Evolutionary conservation across 30 jellyfish, hydroid and myxozoan species (phyloP).

Genomic region (Nemopilema nomurai): DNA sequence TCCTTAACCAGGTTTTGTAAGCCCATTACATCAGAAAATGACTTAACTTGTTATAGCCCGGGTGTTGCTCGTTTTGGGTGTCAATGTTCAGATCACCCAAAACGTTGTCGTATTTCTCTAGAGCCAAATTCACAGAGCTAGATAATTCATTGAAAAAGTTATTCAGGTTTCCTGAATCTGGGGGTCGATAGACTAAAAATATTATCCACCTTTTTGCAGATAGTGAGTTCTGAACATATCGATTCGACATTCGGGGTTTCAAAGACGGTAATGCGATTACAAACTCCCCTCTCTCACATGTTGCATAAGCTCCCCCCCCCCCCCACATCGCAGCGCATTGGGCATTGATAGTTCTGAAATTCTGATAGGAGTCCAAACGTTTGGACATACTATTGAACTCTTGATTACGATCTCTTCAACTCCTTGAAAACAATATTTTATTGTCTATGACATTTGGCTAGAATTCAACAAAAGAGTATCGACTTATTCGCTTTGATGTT

Average conservation of each 20-base stretch:
- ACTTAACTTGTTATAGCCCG: conserved; percentile 22
- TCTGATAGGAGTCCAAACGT: neutral
- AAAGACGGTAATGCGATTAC: conserved; percentile 1
- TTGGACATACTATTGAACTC: no score
- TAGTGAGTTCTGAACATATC: conserved; percentile 23
- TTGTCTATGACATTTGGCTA: no score
- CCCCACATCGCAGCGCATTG: conserved; percentile 22
- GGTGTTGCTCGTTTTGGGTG: conserved; percentile 12
- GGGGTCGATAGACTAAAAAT: conserved; percentile 30
- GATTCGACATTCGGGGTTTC: conserved; percentile 11
- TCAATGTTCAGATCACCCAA: conserved; percentile 42
- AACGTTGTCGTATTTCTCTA: conserved; percentile 32
- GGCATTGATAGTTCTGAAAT: conserved; percentile 11
- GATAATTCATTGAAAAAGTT: neutral
- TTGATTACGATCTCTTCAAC: no score
- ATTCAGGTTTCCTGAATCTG: conserved; percentile 25
- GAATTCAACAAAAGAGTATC: no score
- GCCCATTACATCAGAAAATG: conserved; percentile 37
- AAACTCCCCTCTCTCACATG: conserved; percentile 23
- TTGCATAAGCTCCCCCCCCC: conserved; percentile 43
- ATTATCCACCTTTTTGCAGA: conserved; percentile 30
- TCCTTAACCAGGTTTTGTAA: conserved; percentile 26
- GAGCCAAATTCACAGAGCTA: conserved; percentile 18
- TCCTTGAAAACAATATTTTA: no score
- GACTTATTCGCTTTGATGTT: no score